Evolutionary conservation across 1,140 invertebrate genomes (phyloP).

Genomic region (Laupala kohalensis): DNA sequence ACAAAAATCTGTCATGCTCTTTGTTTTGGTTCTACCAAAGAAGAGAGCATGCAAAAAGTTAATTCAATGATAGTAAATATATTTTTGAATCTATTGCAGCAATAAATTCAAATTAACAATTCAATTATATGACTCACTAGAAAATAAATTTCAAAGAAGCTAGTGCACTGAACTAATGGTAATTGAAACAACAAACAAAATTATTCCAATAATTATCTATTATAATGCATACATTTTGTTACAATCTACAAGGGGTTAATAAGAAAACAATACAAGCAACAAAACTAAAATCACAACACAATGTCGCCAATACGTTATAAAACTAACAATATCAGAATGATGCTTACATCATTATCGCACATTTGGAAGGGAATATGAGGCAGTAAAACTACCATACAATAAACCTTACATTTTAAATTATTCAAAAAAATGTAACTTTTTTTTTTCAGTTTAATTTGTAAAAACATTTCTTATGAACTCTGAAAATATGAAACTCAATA

Average conservation of each 20-base stretch:
- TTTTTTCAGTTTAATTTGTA: no score
- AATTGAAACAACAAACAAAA: not conserved
- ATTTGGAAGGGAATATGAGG: not conserved
- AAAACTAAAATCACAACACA: conserved; percentile 9
- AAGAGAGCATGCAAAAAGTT: no score
- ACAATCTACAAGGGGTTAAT: conserved; percentile 1
- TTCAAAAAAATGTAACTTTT: no score
- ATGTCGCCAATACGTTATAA: not conserved
- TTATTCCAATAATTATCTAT: not conserved
- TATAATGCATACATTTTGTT: not conserved
- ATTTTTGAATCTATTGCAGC: not conserved
- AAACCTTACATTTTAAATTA: not conserved
- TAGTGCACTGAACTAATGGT: not conserved
- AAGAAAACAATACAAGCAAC: conserved; percentile 1
- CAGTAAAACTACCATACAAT: not conserved
- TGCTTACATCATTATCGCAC: conserved; percentile 1
- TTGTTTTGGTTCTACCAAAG: no score
- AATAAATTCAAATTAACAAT: not conserved
- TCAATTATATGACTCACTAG: not conserved
- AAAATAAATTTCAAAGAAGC: not conserved
- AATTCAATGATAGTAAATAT: not conserved
- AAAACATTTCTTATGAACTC: no score
- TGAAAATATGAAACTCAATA: no score
- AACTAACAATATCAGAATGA: conserved; percentile 5
- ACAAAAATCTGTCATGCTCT: no score